These are phyloP conservation scores for Uropetala carovei DNA, from an alignment of 2,888 invertebrate species.

Conservation along the genomic window DNA sequence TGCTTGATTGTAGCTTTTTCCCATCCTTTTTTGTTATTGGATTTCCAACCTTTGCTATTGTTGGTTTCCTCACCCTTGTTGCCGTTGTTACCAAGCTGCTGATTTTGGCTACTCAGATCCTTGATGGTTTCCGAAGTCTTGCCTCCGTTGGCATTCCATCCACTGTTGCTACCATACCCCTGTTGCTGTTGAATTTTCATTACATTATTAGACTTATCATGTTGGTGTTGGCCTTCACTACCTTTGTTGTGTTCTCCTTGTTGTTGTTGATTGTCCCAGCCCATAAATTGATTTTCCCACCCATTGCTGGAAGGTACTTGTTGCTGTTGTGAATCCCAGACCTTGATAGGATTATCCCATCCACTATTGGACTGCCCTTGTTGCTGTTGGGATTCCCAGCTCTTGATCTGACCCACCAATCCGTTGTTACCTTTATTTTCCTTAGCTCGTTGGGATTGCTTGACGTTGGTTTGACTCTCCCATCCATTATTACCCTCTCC, in stretches of 20 bases:
- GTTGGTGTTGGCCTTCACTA: background rate
- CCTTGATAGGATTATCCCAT: background rate
- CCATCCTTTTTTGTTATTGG: background rate
- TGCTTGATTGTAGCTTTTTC: conserved; percentile 45
- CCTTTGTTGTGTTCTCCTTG: background rate
- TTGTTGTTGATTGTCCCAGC: background rate
- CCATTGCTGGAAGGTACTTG: background rate
- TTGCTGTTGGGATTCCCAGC: background rate
- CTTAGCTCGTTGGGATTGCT: too few species aligned
- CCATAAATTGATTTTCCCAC: background rate
- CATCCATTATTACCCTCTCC: background rate
- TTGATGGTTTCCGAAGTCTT: too few species aligned
- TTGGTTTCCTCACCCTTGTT: too few species aligned
- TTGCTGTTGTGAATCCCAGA: background rate
- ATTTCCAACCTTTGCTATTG: background rate
- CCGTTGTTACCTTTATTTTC: background rate
- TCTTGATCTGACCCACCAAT: background rate
- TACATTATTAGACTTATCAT: background rate
- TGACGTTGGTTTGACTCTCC: background rate
- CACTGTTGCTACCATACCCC: background rate
- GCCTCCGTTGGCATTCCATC: too few species aligned
- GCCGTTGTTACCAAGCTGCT: too few species aligned
- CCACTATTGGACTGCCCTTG: background rate
- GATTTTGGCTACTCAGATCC: too few species aligned
- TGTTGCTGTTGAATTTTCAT: background rate